Percentiles rank a stretch among this genome's conserved stretches.
phyloP scores from a whole-genome alignment of 2,888 invertebrate species.

The Tenthredo amoena region DNA sequence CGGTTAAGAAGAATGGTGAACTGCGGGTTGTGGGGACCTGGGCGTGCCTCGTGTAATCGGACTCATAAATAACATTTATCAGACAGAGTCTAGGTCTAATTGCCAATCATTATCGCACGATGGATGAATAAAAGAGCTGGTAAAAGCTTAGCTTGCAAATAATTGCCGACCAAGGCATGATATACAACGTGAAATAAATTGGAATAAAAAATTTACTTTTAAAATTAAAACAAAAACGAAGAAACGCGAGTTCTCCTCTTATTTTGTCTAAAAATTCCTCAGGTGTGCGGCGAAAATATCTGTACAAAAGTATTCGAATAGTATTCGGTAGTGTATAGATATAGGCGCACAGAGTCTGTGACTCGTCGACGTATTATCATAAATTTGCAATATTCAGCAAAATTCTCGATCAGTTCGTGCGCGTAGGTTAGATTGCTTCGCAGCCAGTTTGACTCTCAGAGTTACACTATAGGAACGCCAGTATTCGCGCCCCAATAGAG shows the following conservation, averaged over 20 bases:
- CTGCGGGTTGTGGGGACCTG: conserved; percentile 56
- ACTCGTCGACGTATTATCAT: conserved; percentile 58
- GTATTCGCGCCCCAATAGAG: conserved; percentile 72
- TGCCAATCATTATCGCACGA: conserved; percentile 72
- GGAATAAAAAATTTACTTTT: neutral
- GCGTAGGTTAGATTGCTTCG: conserved; percentile 53
- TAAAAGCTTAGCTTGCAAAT: conserved; percentile 33
- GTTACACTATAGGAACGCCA: conserved; percentile 52
- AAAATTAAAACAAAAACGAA: neutral
- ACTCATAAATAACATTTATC: conserved; percentile 70
- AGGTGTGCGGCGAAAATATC: conserved; percentile 1
- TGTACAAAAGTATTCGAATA: neutral
- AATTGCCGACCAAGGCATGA: neutral
- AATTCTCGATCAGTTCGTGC: conserved; percentile 71
- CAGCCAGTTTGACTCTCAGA: conserved; percentile 47
- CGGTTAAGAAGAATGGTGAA: conserved; percentile 53
- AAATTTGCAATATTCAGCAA: conserved; percentile 69
- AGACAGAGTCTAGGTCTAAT: conserved; percentile 71
- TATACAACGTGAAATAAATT: neutral
- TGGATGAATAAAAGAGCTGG: conserved; percentile 42
- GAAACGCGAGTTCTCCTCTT: too few species aligned
- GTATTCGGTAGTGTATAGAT: neutral
- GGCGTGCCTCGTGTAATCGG: conserved; percentile 71
- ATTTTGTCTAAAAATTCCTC: conserved; percentile 6
- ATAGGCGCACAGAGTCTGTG: conserved; percentile 5